phyloP scores from a whole-genome alignment of 2,888 invertebrate species.

The Actias luna region DNA sequence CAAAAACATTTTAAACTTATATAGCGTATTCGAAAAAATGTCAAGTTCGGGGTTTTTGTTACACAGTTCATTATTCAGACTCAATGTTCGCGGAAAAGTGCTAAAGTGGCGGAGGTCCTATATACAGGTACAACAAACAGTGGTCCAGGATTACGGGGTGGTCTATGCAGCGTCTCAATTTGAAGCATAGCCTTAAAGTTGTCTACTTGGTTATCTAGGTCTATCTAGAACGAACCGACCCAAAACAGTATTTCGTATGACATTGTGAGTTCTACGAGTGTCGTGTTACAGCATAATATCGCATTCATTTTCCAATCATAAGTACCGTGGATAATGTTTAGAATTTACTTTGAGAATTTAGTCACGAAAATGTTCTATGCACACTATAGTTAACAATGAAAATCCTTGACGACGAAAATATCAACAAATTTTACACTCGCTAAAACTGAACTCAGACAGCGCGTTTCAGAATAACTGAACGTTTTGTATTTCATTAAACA shows the following conservation, averaged over 20 bases:
- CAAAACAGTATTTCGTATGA: background rate
- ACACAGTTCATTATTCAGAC: too few species aligned
- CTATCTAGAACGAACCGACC: too few species aligned
- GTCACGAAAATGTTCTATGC: background rate
- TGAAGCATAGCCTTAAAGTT: too few species aligned
- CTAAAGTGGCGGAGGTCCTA: too few species aligned
- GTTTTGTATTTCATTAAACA: background rate
- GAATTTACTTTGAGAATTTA: background rate
- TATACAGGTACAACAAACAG: too few species aligned
- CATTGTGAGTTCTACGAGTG: background rate
- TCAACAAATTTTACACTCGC: constrained; percentile 4
- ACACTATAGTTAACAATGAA: background rate
- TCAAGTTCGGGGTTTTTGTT: too few species aligned
- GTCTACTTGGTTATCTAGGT: too few species aligned
- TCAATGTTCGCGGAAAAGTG: too few species aligned
- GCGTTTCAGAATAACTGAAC: background rate
- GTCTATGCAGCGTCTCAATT: too few species aligned
- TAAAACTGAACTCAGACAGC: background rate
- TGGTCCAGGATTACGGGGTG: too few species aligned
- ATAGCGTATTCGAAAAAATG: too few species aligned
- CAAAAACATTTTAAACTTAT: too few species aligned
- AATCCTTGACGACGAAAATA: constrained; percentile 7
- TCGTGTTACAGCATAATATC: background rate
- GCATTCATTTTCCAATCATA: background rate
- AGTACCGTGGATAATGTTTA: background rate